phyloP scores from a whole-genome alignment of 2,113 vertebrate species.

The Crotophaga sulcirostris region DNA sequence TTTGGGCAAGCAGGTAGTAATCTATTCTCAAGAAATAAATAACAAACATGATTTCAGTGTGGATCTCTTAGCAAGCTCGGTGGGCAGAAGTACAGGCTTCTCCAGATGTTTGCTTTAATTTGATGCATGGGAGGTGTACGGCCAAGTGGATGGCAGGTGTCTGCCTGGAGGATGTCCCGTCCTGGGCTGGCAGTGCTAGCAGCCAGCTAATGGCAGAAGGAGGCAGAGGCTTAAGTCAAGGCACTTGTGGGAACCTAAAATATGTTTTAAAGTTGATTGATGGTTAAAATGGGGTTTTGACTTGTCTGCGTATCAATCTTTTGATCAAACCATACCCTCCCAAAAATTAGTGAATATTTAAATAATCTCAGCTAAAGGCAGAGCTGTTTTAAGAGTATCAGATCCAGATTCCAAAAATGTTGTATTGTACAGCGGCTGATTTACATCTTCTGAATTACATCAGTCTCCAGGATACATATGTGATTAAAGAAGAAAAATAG shows the following conservation, averaged over 20 bases:
- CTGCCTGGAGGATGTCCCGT: neutral
- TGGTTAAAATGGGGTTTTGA: neutral
- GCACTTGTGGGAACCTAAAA: neutral
- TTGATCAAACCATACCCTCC: neutral
- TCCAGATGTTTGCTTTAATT: neutral
- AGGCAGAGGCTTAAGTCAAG: neutral
- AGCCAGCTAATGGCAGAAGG: neutral
- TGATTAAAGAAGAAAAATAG: neutral
- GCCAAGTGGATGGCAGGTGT: neutral
- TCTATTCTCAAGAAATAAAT: slow-evolving; percentile 33
- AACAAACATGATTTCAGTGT: neutral
- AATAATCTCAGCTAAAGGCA: neutral
- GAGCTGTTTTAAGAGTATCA: neutral
- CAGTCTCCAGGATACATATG: neutral
- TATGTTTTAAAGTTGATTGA: neutral
- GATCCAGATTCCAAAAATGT: neutral
- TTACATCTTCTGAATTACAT: neutral
- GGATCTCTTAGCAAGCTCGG: neutral
- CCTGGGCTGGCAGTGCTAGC: neutral
- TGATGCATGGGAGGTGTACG: neutral
- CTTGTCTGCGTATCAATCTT: neutral
- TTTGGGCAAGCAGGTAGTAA: neutral
- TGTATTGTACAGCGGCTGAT: neutral
- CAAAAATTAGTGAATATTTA: neutral
- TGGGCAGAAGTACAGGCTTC: neutral